Evolutionary conservation across 2,888 invertebrate genomes (phyloP).

Genomic region (Caenorhabditis becei): DNA sequence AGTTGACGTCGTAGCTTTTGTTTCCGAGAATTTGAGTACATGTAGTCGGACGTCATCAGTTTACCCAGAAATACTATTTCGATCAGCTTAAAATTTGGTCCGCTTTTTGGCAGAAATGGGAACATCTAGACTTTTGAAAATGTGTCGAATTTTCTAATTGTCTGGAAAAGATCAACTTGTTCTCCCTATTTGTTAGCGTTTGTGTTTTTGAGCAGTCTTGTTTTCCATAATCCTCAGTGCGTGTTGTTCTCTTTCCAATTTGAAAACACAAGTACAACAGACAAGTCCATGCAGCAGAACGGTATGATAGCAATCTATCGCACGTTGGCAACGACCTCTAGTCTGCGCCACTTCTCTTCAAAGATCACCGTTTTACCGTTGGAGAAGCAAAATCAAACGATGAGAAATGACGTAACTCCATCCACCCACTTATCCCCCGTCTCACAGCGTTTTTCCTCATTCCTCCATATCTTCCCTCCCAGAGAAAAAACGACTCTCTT

Average conservation of each 20-base stretch:
- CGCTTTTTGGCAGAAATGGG: too few species aligned
- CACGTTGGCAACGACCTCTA: background rate
- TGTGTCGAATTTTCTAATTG: too few species aligned
- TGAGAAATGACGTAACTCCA: conserved; percentile 47
- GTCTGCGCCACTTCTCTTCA: conserved; percentile 8
- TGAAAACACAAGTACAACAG: background rate
- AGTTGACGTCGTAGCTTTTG: too few species aligned
- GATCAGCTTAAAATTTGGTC: too few species aligned
- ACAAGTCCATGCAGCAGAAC: background rate
- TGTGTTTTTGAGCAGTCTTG: too few species aligned
- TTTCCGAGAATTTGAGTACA: too few species aligned
- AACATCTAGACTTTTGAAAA: too few species aligned
- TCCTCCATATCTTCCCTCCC: conserved; percentile 22
- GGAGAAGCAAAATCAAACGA: conserved; percentile 42
- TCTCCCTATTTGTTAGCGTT: too few species aligned
- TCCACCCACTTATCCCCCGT: conserved; percentile 54
- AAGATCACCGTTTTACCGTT: conserved; percentile 28
- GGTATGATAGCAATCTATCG: conserved; percentile 26
- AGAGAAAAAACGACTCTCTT: conserved; percentile 25
- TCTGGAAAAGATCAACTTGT: too few species aligned
- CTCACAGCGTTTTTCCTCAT: conserved; percentile 19
- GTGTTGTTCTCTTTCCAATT: background rate
- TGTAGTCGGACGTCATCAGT: too few species aligned
- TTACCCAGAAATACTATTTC: too few species aligned
- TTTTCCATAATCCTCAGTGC: too few species aligned